Percentiles rank a stretch among this genome's conserved stretches.
These are phyloP conservation scores for Hylaeus anthracinus DNA, from an alignment of 1,140 invertebrate species.

Conservation along the genomic window DNA sequence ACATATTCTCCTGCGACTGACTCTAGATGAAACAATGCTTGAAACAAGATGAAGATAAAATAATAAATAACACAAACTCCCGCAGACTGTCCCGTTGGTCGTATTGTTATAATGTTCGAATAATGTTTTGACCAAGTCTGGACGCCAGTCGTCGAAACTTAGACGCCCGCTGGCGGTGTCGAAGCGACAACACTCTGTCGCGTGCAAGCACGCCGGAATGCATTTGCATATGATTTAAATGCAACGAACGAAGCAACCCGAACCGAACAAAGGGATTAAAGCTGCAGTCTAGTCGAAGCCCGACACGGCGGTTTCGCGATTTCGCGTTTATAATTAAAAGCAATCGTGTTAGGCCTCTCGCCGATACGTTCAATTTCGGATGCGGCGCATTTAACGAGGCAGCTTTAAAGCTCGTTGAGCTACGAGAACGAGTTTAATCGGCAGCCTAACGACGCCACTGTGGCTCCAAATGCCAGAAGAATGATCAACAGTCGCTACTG, in stretches of 20 bases:
- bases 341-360: conserved; percentile 1
- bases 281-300: neutral
- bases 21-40: too few species aligned
- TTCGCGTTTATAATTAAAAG: conserved; percentile 23
- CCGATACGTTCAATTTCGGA: conserved; percentile 9
- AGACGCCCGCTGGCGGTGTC: neutral
- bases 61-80: too few species aligned
- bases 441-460: neutral
- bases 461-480: too few species aligned
- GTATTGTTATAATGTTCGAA: too few species aligned
- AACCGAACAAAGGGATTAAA: conserved; percentile 19
- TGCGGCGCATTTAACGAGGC: neutral
- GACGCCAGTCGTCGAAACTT: neutral
- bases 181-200: neutral
- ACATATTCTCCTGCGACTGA: too few species aligned
- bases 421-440: too few species aligned
- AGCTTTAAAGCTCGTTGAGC: neutral
- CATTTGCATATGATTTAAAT: conserved; percentile 48
- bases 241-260: neutral
- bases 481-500: too few species aligned
- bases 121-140: too few species aligned
- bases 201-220: neutral
- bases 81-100: too few species aligned
- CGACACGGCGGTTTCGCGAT: conserved; percentile 2
- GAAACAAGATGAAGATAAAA: too few species aligned